Percentiles rank a stretch among this genome's conserved stretches.
These are phyloP conservation scores for Ochropleura leucogaster DNA, from an alignment of 2,888 invertebrate species.

Conservation along the genomic window DNA sequence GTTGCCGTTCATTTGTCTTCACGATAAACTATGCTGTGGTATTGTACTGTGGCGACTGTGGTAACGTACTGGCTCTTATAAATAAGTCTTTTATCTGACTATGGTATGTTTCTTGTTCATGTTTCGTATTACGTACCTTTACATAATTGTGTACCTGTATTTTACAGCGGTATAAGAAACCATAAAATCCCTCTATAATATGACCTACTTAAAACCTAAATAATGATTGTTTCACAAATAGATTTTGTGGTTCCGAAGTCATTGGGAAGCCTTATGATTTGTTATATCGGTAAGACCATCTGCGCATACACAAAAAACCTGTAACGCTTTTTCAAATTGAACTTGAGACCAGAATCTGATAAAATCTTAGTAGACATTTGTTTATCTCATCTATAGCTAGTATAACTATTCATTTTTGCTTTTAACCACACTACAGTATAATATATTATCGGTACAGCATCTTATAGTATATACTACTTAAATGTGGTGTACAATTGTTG, in stretches of 20 bases:
- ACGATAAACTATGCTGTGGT: conserved; percentile 61
- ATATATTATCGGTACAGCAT: not conserved
- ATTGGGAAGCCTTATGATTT: conserved; percentile 42
- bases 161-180: not conserved
- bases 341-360: conserved; percentile 28
- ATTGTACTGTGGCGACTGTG: conserved; percentile 41
- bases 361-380: conserved; percentile 33
- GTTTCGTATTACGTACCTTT: conserved; percentile 6
- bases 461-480: not conserved
- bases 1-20: conserved; percentile 79
- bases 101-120: conserved; percentile 43
- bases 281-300: conserved; percentile 44
- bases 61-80: conserved; percentile 39
- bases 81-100: conserved; percentile 52
- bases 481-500: not conserved
- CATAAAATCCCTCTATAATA: not conserved
- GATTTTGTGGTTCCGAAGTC: conserved; percentile 11
- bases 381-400: conserved; percentile 23
- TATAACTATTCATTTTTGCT: not conserved
- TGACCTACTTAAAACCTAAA: conserved; percentile 6
- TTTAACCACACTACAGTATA: not conserved
- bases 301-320: conserved; percentile 45
- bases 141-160: conserved; percentile 12
- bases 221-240: not conserved
- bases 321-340: conserved; percentile 30